phyloP scores from a whole-genome alignment of 1,140 invertebrate genomes.

The Thaumetopoea pityocampa region DNA sequence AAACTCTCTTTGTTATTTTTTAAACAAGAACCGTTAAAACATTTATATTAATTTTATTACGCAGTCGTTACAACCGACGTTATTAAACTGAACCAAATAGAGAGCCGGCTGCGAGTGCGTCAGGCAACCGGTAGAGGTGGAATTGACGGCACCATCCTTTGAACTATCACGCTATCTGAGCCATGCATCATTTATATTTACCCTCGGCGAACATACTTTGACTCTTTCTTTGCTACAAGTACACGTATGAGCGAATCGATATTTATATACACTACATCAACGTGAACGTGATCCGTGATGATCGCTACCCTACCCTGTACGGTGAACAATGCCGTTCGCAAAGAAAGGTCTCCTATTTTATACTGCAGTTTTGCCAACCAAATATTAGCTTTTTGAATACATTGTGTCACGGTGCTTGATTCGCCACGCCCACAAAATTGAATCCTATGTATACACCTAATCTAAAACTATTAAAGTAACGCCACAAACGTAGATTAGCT shows the following conservation, averaged over 20 bases:
- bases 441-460: slow-evolving; percentile 67
- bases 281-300: slow-evolving; percentile 29
- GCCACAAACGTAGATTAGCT: slow-evolving; percentile 25
- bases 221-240: slow-evolving; percentile 56
- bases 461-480: slow-evolving; percentile 40
- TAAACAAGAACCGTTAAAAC: background rate
- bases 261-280: slow-evolving; percentile 25
- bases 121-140: slow-evolving; percentile 35
- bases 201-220: slow-evolving; percentile 72
- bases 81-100: slow-evolving; percentile 4
- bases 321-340: slow-evolving; percentile 43
- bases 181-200: slow-evolving; percentile 74
- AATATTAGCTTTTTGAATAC: slow-evolving; percentile 73
- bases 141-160: slow-evolving; percentile 56
- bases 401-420: slow-evolving; percentile 72
- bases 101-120: slow-evolving; percentile 36
- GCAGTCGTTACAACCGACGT: background rate
- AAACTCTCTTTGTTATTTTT: slow-evolving; percentile 4
- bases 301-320: slow-evolving; percentile 43
- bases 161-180: slow-evolving; percentile 72
- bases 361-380: slow-evolving; percentile 60
- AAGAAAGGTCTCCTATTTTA: slow-evolving; percentile 65
- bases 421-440: slow-evolving; percentile 74
- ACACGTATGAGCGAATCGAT: slow-evolving; percentile 63
- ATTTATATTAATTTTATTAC: background rate